These are phyloP conservation scores for Drosophila sulfurigaster DNA, from an alignment of 1,140 invertebrate genomes.

Conservation along the genomic window DNA sequence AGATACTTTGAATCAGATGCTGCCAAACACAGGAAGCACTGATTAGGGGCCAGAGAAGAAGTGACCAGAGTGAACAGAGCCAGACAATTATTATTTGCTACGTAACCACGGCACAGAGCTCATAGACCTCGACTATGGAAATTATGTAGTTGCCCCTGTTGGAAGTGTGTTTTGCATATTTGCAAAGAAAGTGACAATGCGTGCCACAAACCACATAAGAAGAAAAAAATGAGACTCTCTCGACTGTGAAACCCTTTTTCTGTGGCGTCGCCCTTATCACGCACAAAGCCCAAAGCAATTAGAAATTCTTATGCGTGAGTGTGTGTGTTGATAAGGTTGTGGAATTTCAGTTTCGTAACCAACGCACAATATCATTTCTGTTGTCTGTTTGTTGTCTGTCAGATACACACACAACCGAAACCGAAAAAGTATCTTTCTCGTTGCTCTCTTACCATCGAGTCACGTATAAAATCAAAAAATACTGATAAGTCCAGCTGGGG, in stretches of 20 bases:
- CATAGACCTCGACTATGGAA: background rate
- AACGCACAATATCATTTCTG: constrained; percentile 40
- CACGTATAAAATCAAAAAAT: constrained; percentile 24
- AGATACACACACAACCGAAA: constrained; percentile 22
- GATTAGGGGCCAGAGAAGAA: constrained; percentile 27
- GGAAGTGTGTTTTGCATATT: constrained; percentile 6
- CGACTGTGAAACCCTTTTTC: constrained; percentile 22
- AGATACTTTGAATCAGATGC: constrained; percentile 2
- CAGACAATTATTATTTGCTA: constrained; percentile 14
- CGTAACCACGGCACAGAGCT: background rate
- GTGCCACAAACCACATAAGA: constrained; percentile 2
- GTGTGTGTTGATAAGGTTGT: constrained; percentile 15
- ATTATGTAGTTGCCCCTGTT: background rate
- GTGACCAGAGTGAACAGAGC: background rate
- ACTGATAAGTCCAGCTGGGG: constrained; percentile 33
- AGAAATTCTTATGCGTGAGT: constrained; percentile 32
- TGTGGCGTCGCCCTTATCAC: constrained; percentile 24
- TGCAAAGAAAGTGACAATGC: constrained; percentile 24
- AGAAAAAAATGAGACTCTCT: background rate
- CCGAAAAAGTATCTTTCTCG: background rate
- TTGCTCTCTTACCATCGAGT: constrained; percentile 1
- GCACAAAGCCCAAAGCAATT: constrained; percentile 29
- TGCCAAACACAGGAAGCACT: constrained; percentile 31
- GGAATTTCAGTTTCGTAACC: constrained; percentile 30
- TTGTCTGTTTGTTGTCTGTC: constrained; percentile 32